Evolutionary conservation across 1,140 invertebrate genomes (phyloP).

Genomic region (Geopemphigus sp.): DNA sequence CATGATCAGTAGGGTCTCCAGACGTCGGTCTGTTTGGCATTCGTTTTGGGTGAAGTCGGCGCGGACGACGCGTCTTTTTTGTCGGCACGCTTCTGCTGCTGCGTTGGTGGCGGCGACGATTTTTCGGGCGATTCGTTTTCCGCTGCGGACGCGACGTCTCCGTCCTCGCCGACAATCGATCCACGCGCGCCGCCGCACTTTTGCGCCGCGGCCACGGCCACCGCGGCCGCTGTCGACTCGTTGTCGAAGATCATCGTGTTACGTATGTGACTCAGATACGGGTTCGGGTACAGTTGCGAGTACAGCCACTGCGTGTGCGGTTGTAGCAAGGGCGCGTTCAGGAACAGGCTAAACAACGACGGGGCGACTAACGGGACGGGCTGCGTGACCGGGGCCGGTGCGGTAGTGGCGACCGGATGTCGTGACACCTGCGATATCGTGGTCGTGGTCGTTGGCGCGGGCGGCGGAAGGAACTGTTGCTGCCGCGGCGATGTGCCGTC

Average conservation of each 20-base stretch:
- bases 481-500: background rate
- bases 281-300: conserved; percentile 63
- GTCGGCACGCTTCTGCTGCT: too few species aligned
- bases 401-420: too few species aligned
- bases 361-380: conserved; percentile 55
- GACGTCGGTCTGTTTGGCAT: conserved; percentile 51
- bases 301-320: conserved; percentile 72
- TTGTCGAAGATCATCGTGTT: conserved; percentile 50
- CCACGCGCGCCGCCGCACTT: conserved; percentile 48
- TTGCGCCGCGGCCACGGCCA: conserved; percentile 45
- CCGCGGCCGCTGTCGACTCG: conserved; percentile 33
- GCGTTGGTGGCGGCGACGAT: conserved; percentile 24
- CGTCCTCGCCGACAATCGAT: conserved; percentile 48
- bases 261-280: conserved; percentile 50
- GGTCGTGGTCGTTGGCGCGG: too few species aligned
- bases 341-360: conserved; percentile 59
- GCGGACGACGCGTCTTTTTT: conserved; percentile 21
- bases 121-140: conserved; percentile 1
- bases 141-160: background rate
- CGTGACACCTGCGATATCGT: too few species aligned
- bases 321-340: conserved; percentile 69
- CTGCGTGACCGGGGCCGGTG: background rate
- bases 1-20: conserved; percentile 52
- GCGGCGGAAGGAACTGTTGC: background rate
- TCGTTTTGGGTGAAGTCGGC: conserved; percentile 26